Conservation (phyloP, 2,888 invertebrate genomes). For the Sarcophaga variegata region DNA sequence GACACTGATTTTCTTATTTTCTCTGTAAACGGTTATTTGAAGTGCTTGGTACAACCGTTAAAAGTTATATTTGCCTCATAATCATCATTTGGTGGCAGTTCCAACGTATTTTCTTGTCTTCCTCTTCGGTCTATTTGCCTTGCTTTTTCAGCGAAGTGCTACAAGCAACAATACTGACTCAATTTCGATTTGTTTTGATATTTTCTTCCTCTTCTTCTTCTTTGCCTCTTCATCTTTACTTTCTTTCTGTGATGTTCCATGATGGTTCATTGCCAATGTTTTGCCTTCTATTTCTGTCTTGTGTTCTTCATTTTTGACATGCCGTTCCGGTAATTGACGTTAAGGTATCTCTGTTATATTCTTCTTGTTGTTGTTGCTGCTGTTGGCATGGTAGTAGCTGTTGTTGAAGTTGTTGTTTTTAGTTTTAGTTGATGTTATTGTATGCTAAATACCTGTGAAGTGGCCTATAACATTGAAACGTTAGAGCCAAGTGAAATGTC, state of each 20-base stretch:
- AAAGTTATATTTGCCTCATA: too few relatives aligned
- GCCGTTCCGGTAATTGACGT: slow-evolving; percentile 69
- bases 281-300: slow-evolving; percentile 25
- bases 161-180: slow-evolving; percentile 40
- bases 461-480: slow-evolving; percentile 63
- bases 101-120: too few relatives aligned
- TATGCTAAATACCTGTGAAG: slow-evolving; percentile 58
- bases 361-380: slow-evolving; percentile 34
- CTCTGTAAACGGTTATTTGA: too few relatives aligned
- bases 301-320: slow-evolving; percentile 56
- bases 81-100: too few relatives aligned
- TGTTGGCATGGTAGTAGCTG: slow-evolving; percentile 26
- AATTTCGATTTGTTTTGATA: slow-evolving; percentile 60
- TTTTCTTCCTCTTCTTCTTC: slow-evolving; percentile 28
- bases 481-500: slow-evolving; percentile 35
- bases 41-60: too few relatives aligned
- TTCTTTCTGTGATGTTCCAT: slow-evolving; percentile 22
- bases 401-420: slow-evolving; percentile 18
- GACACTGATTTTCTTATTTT: too few relatives aligned
- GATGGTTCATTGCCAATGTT: slow-evolving; percentile 35
- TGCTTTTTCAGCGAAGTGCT: too few relatives aligned
- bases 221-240: neutral
- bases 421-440: neutral
- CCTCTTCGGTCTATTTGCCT: too few relatives aligned
- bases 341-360: slow-evolving; percentile 57